A percentile compares a stretch with the other conserved stretches of the same genome.
Evolutionary conservation across 2,113 vertebrate species (phyloP).

Genomic region (Cynocephalus volans): DNA sequence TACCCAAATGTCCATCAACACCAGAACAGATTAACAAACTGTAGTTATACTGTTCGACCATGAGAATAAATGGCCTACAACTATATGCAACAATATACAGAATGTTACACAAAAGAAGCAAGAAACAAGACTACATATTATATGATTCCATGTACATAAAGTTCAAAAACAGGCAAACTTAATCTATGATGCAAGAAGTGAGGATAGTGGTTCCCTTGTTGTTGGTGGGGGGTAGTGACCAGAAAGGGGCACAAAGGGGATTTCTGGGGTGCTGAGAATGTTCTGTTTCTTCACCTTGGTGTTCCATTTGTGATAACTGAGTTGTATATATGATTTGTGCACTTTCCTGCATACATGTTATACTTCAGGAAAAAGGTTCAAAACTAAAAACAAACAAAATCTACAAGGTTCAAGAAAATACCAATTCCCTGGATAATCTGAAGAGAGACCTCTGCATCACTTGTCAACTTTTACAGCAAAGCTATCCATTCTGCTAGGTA

Average conservation of each 20-base stretch:
- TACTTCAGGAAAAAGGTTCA: not conserved
- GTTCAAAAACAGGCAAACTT: not conserved
- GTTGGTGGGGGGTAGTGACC: not conserved
- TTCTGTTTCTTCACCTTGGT: not conserved
- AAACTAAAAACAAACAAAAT: slow-evolving; percentile 37
- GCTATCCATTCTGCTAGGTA: slow-evolving; percentile 64
- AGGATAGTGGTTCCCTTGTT: not conserved
- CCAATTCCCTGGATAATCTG: slow-evolving; percentile 63
- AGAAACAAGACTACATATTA: not conserved
- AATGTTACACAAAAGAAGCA: not conserved
- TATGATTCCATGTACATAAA: not conserved
- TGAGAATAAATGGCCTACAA: not conserved
- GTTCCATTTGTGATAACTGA: not conserved
- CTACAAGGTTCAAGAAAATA: slow-evolving; percentile 69
- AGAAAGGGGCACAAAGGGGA: not conserved
- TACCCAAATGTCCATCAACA: not conserved
- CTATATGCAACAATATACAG: not conserved
- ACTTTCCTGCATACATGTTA: not conserved
- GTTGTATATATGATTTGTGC: not conserved
- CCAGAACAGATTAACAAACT: not conserved
- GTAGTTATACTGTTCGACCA: not conserved
- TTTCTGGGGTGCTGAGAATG: not conserved
- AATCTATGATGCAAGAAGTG: not conserved
- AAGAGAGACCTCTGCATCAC: slow-evolving; percentile 69
- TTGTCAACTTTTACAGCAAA: slow-evolving; percentile 71